These are phyloP conservation scores for Urocitellus parryii DNA, from an alignment of 2,113 vertebrate species.

Conservation along the genomic window DNA sequence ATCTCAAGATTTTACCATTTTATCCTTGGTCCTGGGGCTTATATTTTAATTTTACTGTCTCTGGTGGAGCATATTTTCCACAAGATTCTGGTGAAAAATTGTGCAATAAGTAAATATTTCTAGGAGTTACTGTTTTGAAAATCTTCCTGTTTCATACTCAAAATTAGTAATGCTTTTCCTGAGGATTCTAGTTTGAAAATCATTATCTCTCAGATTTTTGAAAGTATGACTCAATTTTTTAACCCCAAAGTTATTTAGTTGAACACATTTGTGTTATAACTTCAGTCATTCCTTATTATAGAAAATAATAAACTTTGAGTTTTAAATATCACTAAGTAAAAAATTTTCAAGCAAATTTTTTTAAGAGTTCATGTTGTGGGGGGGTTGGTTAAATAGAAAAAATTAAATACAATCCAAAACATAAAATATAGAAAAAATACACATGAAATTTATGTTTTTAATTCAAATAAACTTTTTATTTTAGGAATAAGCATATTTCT, in stretches of 20 bases:
- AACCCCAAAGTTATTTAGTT: not conserved
- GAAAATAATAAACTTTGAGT: not conserved
- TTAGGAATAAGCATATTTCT: not conserved
- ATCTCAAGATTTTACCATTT: not conserved
- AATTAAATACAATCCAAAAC: not conserved
- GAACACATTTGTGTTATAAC: not conserved
- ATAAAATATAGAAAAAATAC: not conserved
- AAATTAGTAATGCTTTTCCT: not conserved
- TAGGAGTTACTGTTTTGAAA: not conserved
- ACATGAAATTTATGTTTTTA: not conserved
- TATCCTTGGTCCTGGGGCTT: not conserved
- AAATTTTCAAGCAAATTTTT: not conserved
- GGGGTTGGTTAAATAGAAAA: not conserved
- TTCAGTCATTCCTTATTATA: not conserved
- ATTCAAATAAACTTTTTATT: not conserved
- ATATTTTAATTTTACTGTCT: not conserved
- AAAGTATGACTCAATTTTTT: not conserved
- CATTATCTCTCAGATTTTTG: not conserved
- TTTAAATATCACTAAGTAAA: not conserved
- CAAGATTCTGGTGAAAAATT: not conserved
- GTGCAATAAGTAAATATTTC: not conserved
- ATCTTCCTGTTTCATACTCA: not conserved
- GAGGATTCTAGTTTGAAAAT: conserved; percentile 5
- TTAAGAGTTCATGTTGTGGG: not conserved
- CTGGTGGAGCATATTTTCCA: not conserved